Evolutionary conservation across 2,113 vertebrate species (phyloP).

Genomic region (Laterallus jamaicensis): DNA sequence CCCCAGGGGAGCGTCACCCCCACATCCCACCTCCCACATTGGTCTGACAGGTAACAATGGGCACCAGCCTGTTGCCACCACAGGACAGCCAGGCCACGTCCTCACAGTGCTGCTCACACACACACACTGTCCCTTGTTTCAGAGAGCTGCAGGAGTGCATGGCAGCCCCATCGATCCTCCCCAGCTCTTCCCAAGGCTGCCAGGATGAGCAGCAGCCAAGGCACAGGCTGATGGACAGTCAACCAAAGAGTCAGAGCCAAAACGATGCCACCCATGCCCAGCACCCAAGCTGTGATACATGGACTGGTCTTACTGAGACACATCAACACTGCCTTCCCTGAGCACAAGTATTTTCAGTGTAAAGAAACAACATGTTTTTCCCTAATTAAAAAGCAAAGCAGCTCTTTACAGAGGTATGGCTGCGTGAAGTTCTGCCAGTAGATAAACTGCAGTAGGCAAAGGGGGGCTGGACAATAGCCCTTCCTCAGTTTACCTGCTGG

Average conservation of each 20-base stretch:
- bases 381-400: neutral
- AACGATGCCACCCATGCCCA: accelerated
- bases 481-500: constrained; percentile 65
- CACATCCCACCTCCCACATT: neutral
- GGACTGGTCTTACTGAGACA: neutral
- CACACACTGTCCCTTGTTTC: neutral
- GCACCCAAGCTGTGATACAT: accelerated
- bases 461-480: neutral
- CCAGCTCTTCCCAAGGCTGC: neutral
- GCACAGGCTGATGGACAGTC: accelerated
- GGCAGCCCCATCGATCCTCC: neutral
- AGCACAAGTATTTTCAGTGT: accelerated
- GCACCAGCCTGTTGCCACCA: neutral
- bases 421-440: neutral
- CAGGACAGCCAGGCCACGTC: neutral
- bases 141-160: accelerated
- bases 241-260: neutral
- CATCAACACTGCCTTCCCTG: accelerated
- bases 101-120: accelerated
- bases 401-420: neutral
- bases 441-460: neutral
- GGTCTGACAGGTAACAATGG: neutral
- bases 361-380: neutral
- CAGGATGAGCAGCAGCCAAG: neutral
- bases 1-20: too few relatives aligned